Evolutionary conservation across 1,140 invertebrate species (phyloP).

Genomic region (Drosophila malerkotliana): DNA sequence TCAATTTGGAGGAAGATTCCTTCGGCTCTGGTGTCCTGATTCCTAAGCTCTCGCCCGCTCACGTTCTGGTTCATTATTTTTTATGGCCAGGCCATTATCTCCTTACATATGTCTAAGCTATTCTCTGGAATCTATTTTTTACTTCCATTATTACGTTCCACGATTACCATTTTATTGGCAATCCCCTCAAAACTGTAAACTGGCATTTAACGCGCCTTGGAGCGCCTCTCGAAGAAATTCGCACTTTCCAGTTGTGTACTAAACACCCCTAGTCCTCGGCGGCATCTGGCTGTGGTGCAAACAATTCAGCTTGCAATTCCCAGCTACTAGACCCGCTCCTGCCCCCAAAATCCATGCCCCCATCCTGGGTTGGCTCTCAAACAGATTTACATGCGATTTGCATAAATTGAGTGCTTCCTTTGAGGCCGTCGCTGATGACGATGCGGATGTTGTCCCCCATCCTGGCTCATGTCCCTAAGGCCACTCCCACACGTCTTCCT

Average conservation of each 20-base stretch:
- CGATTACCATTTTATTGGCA: constrained; percentile 52
- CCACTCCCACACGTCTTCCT: constrained; percentile 14
- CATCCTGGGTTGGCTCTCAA: constrained; percentile 46
- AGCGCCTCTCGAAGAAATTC: constrained; percentile 41
- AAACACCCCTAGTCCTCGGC: constrained; percentile 37
- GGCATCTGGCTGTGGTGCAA: constrained; percentile 22
- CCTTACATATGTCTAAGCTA: constrained; percentile 55
- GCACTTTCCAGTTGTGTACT: constrained; percentile 44
- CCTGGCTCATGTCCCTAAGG: constrained; percentile 41
- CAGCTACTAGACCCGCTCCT: background rate
- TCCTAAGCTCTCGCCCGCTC: constrained; percentile 13
- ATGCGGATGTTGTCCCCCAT: constrained; percentile 36
- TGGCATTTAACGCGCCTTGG: constrained; percentile 69
- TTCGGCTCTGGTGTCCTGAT: constrained; percentile 47
- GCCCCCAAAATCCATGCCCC: background rate
- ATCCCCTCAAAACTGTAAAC: constrained; percentile 61
- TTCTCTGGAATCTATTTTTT: background rate
- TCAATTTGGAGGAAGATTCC: constrained; percentile 37
- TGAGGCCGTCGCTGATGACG: constrained; percentile 58
- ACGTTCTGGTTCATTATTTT: constrained; percentile 70
- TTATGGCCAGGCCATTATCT: constrained; percentile 67
- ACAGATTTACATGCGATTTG: constrained; percentile 83
- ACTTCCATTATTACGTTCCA: constrained; percentile 26
- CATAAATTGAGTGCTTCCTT: constrained; percentile 83
- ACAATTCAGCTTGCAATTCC: constrained; percentile 49